Conservation (phyloP, 2,797 vertebrate genomes). For the Hipposideros larvatus region DNA sequence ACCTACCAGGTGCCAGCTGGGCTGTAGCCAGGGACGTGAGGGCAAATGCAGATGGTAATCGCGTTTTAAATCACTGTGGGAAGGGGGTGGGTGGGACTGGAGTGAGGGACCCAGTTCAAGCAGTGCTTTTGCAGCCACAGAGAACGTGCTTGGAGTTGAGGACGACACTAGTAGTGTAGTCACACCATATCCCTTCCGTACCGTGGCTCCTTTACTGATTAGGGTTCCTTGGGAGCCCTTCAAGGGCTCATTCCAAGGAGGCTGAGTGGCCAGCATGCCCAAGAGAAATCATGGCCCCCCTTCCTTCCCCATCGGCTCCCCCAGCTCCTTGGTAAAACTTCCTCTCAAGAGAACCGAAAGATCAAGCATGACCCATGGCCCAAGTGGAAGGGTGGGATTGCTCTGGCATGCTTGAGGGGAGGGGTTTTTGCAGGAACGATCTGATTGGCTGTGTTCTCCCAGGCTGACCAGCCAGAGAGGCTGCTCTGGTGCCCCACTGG, state of each 20-base stretch:
- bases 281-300: not conserved
- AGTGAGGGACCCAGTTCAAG: not conserved
- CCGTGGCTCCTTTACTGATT: not conserved
- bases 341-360: not conserved
- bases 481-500: not conserved
- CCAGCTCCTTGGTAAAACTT: not conserved
- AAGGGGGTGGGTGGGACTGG: not conserved
- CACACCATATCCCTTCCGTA: not conserved
- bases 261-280: not conserved
- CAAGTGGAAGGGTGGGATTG: not conserved
- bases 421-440: not conserved
- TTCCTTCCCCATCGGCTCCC: not conserved
- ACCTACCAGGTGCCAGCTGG: not conserved
- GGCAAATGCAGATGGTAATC: not conserved
- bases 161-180: not conserved
- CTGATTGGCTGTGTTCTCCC: not conserved
- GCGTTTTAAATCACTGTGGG: not conserved
- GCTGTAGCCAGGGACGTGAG: not conserved
- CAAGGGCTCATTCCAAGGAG: not conserved
- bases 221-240: not conserved
- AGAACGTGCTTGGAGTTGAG: not conserved
- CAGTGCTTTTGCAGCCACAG: not conserved
- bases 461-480: not conserved
- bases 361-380: not conserved
- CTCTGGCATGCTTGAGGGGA: not conserved